Evolutionary conservation across 2,888 invertebrate genomes (phyloP), one percentile per base, ranked within the genome.

Genomic region (Metellina segmentata): DNA sequence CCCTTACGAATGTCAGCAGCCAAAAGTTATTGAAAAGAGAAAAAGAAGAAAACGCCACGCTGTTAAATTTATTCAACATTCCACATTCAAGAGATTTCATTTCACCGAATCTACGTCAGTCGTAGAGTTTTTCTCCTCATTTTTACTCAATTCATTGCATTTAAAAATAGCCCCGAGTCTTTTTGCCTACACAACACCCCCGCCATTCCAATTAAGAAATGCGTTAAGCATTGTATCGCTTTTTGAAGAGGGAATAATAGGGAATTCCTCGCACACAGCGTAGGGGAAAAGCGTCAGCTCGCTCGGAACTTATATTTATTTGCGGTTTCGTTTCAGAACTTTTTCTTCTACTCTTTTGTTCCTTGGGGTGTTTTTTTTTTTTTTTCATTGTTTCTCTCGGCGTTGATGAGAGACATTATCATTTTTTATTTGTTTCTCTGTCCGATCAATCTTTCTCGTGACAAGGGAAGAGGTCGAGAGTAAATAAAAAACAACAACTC

Each of bases 321-420:
- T 86, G 78, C n/a, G 69, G 77, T 86, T 86, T 75, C 75, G 74
- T 77, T 34, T 61, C 13, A 9, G 11, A 61, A 61, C 9, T 16
- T 16, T 9, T 16, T 61, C 11, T 9, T 49, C 0, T 72, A 19
- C 69, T 4, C 19, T 52, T 9, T 83, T 74, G 34, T 61, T 81
- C 69, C 72, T 72, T n/a, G 16, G 16, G 16, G 61, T 61, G 34
- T 61, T n/a, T 72, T 6, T n/a, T 6, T 20, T 20, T 20, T 13
- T 48, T 16, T 49, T 16, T 19, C 77, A 51, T 52, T 52, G 53
- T 61, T 48, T 75, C 74, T 75, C 52, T 53, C 61, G 11, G 16
- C 75, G 71, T 70, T 89, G 83, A 89, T 89, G 89, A 83, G 89
- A 53, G 61, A 83, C 78, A 85, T 89, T 89, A 83, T 83, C 83